Percentiles rank a stretch among this genome's conserved stretches.
Evolutionary conservation across 2,888 invertebrate genomes (phyloP).

Genomic region (Platycheirus albimanus): DNA sequence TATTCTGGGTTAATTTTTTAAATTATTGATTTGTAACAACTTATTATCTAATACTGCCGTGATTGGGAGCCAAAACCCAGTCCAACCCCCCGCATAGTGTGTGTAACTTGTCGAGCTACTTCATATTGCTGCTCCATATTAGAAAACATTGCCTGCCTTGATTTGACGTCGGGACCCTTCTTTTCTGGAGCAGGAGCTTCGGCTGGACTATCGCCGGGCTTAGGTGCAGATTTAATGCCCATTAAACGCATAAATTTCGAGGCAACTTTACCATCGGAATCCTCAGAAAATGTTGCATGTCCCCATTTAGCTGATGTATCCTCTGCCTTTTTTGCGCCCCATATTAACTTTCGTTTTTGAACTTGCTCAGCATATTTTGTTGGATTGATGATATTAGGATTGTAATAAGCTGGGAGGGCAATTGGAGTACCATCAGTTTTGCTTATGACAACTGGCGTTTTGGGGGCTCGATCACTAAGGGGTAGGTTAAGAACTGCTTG

Average conservation of each 20-base stretch:
- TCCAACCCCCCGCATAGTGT: slow-evolving; percentile 96
- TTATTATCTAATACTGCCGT: slow-evolving; percentile 79
- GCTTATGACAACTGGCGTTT: slow-evolving; percentile 81
- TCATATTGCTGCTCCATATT: slow-evolving; percentile 98
- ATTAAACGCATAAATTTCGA: slow-evolving; percentile 98
- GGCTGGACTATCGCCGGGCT: slow-evolving; percentile 21
- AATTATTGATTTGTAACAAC: slow-evolving; percentile 48
- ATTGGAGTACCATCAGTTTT: slow-evolving; percentile 76
- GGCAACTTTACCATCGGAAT: slow-evolving; percentile 95
- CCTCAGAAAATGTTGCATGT: slow-evolving; percentile 92
- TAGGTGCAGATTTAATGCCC: slow-evolving; percentile 90
- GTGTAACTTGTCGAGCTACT: slow-evolving; percentile 96
- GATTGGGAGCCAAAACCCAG: slow-evolving; percentile 88
- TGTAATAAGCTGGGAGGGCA: slow-evolving; percentile 87
- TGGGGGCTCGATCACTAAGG: slow-evolving; percentile 75
- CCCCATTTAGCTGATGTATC: slow-evolving; percentile 87
- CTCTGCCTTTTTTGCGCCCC: slow-evolving; percentile 90
- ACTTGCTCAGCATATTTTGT: slow-evolving; percentile 94
- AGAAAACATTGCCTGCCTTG: slow-evolving; percentile 91
- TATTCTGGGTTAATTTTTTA: slow-evolving; percentile 20
- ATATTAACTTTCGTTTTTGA: slow-evolving; percentile 95
- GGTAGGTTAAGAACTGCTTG: slow-evolving; percentile 78
- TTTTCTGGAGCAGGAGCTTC: slow-evolving; percentile 46
- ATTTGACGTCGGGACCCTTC: slow-evolving; percentile 79
- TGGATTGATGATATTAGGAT: slow-evolving; percentile 88